Evolutionary conservation across 1,140 invertebrate genomes (phyloP), one percentile per base, ranked within the genome.

Genomic region (Temnothorax longispinosus): DNA sequence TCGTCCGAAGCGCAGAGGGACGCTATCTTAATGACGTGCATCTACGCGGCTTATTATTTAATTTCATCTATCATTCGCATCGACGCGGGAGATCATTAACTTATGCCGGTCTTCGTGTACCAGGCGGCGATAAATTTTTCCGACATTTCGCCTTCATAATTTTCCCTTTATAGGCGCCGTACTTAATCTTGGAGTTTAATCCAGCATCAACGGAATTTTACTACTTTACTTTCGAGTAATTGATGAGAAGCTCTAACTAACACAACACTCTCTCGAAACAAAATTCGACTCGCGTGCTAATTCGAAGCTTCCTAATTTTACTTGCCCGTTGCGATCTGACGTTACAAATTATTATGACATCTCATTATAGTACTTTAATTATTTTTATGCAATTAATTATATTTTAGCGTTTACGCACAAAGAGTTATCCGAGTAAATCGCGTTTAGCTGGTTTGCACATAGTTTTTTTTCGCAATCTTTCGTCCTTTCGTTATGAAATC

Each of bases 141-240:
- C 69, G 80, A 84, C 80, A 84, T 84, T 84, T 60, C 80, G 80
- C 80, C 80, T 84, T 84, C 80, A 84, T 84, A 84, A 84, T 84
- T 84, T 84, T 60, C 80, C 69, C 69, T 84, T 84, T 75, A 75
- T 56, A 75, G 67, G 54, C 80, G 80, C 80, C 80, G 69, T 75
- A 84, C 80, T 84, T 84, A 84, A 84, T 84, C 80, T 75, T 44
- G 69, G 54, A 75, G 80, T 84, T 84, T 84, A 84, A 84, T 84
- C 80, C 80, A 47, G 80, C 80, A 84, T 84, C 80, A 84, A 84
- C 80, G 69, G 69, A 84, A 84, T 84, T 84, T 84, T 84, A 84
- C 54, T 84, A 58, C 80, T 74, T 84, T 72, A 84, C 80, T 75
- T 84, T 84, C 80, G 54, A 75, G 80, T 84, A 84, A 84, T 84